Conservation (phyloP, 37 sponge, comb jelly and placozoan species). For the Beroe forskalii region DNA sequence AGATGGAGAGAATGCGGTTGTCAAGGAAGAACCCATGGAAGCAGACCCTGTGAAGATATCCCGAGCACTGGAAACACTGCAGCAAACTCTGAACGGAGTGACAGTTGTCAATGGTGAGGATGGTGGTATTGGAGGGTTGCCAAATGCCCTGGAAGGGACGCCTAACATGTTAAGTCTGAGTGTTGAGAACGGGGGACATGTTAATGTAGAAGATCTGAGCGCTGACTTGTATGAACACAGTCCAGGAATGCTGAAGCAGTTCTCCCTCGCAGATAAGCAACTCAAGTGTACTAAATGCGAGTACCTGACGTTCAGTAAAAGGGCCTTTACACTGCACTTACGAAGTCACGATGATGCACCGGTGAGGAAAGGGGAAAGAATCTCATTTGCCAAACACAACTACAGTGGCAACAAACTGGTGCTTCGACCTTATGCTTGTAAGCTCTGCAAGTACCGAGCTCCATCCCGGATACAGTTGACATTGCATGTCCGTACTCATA, state of each 20-base stretch:
- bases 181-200: not conserved
- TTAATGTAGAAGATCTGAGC: not conserved
- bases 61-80: not conserved
- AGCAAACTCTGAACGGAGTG: conserved; percentile 24
- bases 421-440: conserved; percentile 47
- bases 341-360: conserved; percentile 6
- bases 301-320: conserved; percentile 54
- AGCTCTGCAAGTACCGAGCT: conserved; percentile 46
- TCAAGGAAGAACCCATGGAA: conserved; percentile 13
- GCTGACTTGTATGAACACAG: not conserved
- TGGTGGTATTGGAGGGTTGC: not conserved
- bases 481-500: conserved; percentile 50
- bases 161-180: conserved; percentile 31
- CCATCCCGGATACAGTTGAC: conserved; percentile 47
- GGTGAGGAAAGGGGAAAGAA: not conserved
- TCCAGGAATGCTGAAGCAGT: conserved; percentile 4
- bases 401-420: conserved; percentile 62
- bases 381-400: conserved; percentile 37
- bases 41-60: not conserved
- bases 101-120: not conserved
- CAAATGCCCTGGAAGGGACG: conserved; percentile 23
- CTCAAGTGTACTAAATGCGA: conserved; percentile 21
- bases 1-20: not conserved
- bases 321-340: conserved; percentile 57
- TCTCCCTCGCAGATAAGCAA: conserved; percentile 56